Percentiles rank a stretch among this genome's conserved stretches.
Conservation (phyloP, 1,140 invertebrate genomes). For the Cotesia glomerata region DNA sequence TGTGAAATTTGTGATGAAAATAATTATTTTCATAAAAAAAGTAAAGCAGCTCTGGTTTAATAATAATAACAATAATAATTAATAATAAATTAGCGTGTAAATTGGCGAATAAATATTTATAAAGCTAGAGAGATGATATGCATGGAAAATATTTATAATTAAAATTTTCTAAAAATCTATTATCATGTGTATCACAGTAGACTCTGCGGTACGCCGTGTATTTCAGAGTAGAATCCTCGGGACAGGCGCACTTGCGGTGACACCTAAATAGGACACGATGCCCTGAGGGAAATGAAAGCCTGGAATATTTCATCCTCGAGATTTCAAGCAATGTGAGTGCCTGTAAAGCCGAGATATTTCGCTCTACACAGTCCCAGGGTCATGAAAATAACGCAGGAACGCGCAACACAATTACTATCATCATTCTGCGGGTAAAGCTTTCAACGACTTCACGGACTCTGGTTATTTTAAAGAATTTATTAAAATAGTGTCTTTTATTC, state of each 20-base stretch:
- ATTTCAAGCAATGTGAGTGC: slow-evolving; percentile 14
- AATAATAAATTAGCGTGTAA: too few relatives aligned
- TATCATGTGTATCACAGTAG: too few relatives aligned
- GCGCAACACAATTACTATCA: slow-evolving; percentile 19
- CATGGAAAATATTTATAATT: too few relatives aligned
- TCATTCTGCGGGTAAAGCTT: not conserved
- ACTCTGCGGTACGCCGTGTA: too few relatives aligned
- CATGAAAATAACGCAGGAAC: not conserved
- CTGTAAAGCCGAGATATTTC: not conserved
- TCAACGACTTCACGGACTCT: too few relatives aligned
- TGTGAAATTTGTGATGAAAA: not conserved
- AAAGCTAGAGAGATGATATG: too few relatives aligned
- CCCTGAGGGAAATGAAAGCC: not conserved
- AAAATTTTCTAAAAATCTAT: too few relatives aligned
- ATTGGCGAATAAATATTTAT: too few relatives aligned
- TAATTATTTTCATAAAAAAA: not conserved
- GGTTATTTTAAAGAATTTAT: too few relatives aligned
- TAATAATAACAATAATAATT: too few relatives aligned
- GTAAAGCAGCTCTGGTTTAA: too few relatives aligned
- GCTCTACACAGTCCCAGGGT: not conserved
- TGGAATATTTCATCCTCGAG: slow-evolving; percentile 9
- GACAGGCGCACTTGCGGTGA: not conserved
- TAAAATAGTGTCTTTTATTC: too few relatives aligned
- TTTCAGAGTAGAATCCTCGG: not conserved
- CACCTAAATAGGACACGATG: not conserved